These are phyloP conservation scores for Pelobates cultripes DNA, from an alignment of 2,797 vertebrate genomes.

Conservation along the genomic window DNA sequence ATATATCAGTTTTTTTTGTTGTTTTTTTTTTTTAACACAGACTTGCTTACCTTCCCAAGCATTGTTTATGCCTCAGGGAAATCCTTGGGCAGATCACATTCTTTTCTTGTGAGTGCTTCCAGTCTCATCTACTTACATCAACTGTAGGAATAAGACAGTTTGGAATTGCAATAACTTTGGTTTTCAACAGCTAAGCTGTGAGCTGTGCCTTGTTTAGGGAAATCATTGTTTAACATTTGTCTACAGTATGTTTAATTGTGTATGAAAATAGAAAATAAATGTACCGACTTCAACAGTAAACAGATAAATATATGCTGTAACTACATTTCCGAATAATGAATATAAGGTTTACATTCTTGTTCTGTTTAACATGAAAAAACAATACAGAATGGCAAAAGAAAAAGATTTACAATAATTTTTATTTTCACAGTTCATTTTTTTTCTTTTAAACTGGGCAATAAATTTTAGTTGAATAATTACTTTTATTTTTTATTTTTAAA, in stretches of 20 bases:
- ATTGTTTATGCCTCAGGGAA: constrained; percentile 28
- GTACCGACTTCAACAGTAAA: background rate
- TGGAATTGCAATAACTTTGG: constrained; percentile 9
- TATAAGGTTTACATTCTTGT: background rate
- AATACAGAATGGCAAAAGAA: background rate
- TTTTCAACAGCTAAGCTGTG: background rate
- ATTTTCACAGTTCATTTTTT: too few species aligned
- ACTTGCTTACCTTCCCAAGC: background rate
- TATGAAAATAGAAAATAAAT: constrained; percentile 44
- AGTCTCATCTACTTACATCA: constrained; percentile 30
- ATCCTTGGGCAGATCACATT: constrained; percentile 22
- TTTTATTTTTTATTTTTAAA: too few species aligned
- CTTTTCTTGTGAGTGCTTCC: constrained; percentile 27
- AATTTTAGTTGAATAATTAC: too few species aligned
- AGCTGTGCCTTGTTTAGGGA: background rate
- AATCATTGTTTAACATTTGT: constrained; percentile 9
- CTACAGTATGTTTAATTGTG: background rate
- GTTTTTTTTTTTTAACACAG: constrained; percentile 13
- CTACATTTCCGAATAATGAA: background rate
- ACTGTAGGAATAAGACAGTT: constrained; percentile 7
- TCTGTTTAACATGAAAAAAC: background rate
- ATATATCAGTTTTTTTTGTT: constrained; percentile 11
- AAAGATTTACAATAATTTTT: too few species aligned
- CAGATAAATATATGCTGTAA: background rate
- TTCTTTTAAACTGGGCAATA: too few species aligned